Evolutionary conservation across 2,797 vertebrate species (phyloP).

Genomic region (Benthosema pterotum): DNA sequence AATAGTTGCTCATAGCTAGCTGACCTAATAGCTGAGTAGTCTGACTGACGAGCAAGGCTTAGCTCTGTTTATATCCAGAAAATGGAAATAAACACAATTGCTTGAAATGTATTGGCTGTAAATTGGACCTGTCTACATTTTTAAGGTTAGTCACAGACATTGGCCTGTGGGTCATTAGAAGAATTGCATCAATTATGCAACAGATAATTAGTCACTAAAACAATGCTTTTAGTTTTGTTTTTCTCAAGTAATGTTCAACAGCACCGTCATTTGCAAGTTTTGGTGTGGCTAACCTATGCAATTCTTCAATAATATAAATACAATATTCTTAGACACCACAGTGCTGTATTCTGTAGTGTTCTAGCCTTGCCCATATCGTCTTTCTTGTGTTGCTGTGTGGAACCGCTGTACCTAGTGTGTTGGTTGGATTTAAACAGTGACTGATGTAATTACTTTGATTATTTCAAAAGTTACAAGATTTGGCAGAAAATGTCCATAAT

Average conservation of each 20-base stretch:
- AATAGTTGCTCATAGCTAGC: too few species aligned
- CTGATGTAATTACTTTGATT: slow-evolving; percentile 37
- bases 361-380: slow-evolving; percentile 64
- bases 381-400: slow-evolving; percentile 66
- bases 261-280: slow-evolving; percentile 55
- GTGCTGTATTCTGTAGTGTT: slow-evolving; percentile 59
- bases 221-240: slow-evolving; percentile 8
- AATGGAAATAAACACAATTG: too few species aligned
- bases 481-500: slow-evolving; percentile 36
- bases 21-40: too few species aligned
- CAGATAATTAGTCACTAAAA: slow-evolving; percentile 13
- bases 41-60: too few species aligned
- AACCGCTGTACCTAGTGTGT: slow-evolving; percentile 58
- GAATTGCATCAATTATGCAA: slow-evolving; percentile 13
- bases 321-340: slow-evolving; percentile 52
- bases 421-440: slow-evolving; percentile 42
- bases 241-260: slow-evolving; percentile 43
- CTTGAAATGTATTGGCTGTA: too few species aligned
- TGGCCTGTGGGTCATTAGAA: not conserved
- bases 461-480: slow-evolving; percentile 48
- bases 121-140: not conserved
- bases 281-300: slow-evolving; percentile 78
- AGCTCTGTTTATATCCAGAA: too few species aligned
- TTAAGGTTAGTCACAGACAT: slow-evolving; percentile 24
- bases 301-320: slow-evolving; percentile 57